Evolutionary conservation across 2,888 invertebrate species (phyloP), one percentile per base, ranked within the genome.

Genomic region (Tetranychus piercei): DNA sequence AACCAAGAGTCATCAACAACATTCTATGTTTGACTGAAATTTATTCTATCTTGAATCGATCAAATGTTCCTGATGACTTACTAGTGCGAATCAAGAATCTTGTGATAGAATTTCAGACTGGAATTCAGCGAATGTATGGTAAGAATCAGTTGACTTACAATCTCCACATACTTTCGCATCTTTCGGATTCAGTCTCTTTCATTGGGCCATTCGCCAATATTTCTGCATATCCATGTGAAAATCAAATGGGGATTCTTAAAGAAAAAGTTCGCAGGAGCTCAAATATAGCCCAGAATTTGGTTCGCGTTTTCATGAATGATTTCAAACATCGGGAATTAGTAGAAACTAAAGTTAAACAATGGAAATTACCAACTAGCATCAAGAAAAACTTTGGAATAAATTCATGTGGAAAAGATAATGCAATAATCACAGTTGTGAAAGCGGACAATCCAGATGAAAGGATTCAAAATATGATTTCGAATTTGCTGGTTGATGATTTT

Each of bases 191-290:
- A 9, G 71, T 71, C 1, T 8, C 8, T 8, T 9, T 22, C 4
- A 9, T 44, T 18, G 71, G 71, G 1, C 71, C 71, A 71, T 8
- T 23, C 23, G 34, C 11, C 8, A 18, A 71, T 5, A 15, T 71
- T 71, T n/a, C 34, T 23, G 8, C 71, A 8, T 71, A 71, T 71
- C 43, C 71, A 11, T 44, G 18, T 9, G 71, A 71, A 9, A 71
- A 71, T 71, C n/a, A 34, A 1, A 71, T 71, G 71, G 34, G 43
- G 5, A 9, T 34, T 1, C 15, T 71, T 2, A 71, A 71, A 71
- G 23, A 69, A 6, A 69, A 23, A 20, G 69, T 69, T 2, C 20
- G 23, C 1, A 8, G 69, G 8, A 11, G 9, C 9, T 23, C 20
- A 9, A 20, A 69, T 7, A 23, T 69, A 9, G 69, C 69, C 3